These are phyloP conservation scores for Miichthys miiuy DNA, from an alignment of 2,797 vertebrate genomes.

Conservation along the genomic window DNA sequence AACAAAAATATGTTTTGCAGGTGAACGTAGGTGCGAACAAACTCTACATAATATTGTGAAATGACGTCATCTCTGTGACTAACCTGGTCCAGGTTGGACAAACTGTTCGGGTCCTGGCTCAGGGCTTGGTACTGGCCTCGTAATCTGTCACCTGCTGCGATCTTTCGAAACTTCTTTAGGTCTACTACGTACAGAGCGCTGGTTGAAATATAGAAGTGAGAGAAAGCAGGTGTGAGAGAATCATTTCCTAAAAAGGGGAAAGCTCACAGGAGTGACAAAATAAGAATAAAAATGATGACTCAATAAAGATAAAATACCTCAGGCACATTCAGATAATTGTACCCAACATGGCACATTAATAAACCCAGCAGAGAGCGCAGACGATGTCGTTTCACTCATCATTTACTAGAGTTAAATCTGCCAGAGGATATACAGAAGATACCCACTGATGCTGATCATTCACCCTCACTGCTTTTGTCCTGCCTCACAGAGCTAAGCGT, in stretches of 20 bases:
- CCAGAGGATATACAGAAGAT: constrained; percentile 28
- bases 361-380: constrained; percentile 11
- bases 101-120: constrained; percentile 97
- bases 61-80: neutral
- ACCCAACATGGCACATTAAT: constrained; percentile 38
- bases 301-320: constrained; percentile 40
- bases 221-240: constrained; percentile 33
- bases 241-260: constrained; percentile 18
- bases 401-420: constrained; percentile 37
- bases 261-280: constrained; percentile 14
- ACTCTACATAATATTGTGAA: neutral
- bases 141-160: constrained; percentile 95
- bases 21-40: neutral
- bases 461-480: constrained; percentile 29
- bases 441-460: constrained; percentile 35
- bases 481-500: constrained; percentile 37
- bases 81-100: constrained; percentile 98
- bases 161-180: constrained; percentile 95
- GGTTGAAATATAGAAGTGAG: constrained; percentile 17
- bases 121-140: constrained; percentile 96
- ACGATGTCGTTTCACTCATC: constrained; percentile 32
- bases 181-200: constrained; percentile 98
- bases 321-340: constrained; percentile 28
- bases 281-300: constrained; percentile 36
- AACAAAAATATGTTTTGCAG: neutral